These are phyloP conservation scores for Ciconia stormi DNA, from an alignment of 2,113 vertebrate species.

Conservation along the genomic window DNA sequence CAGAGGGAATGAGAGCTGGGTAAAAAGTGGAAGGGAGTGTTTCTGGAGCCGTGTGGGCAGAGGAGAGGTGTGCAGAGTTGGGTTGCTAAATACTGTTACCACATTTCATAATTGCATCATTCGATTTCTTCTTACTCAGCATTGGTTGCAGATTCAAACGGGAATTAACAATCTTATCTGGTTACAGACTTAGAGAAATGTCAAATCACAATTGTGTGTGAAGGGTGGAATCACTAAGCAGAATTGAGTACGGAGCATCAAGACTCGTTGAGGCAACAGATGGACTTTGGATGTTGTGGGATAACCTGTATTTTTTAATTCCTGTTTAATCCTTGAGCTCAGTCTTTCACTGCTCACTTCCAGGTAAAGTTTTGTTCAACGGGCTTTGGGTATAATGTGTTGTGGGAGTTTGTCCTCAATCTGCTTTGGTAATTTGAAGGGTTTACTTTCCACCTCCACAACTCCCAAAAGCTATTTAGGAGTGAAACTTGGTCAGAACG, in stretches of 20 bases:
- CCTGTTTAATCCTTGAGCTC: neutral
- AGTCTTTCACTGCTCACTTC: neutral
- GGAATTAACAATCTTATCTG: neutral
- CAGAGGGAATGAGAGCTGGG: neutral
- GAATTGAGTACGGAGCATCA: neutral
- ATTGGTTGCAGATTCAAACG: neutral
- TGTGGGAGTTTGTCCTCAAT: neutral
- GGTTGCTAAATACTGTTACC: neutral
- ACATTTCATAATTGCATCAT: neutral
- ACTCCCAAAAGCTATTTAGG: neutral
- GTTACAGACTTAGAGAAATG: neutral
- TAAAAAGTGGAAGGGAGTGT: neutral
- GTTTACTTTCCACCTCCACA: neutral
- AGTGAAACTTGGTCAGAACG: neutral
- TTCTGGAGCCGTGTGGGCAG: neutral
- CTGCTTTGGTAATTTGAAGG: neutral
- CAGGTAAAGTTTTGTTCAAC: neutral
- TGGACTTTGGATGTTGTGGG: neutral
- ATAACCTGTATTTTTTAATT: neutral
- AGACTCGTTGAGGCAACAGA: neutral
- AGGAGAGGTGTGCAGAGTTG: neutral
- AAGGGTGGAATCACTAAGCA: neutral
- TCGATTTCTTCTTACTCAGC: neutral
- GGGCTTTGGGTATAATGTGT: neutral
- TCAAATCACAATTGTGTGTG: fast-evolving